Percentiles rank a stretch among this genome's conserved stretches.
phyloP scores from a whole-genome alignment of 2,797 vertebrate species.

The Arrhamphus sclerolepis region DNA sequence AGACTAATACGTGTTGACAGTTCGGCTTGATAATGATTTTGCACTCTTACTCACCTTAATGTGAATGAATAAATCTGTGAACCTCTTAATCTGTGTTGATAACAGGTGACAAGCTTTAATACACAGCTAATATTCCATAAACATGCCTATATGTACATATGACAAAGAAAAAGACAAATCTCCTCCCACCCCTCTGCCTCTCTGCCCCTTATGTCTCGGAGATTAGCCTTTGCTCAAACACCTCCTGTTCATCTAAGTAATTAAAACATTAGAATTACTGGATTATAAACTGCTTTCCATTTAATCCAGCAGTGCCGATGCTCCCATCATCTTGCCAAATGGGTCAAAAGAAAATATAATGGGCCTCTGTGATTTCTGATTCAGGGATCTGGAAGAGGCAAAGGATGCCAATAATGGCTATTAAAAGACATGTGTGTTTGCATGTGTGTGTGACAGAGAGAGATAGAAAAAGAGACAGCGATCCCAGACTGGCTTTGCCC shows the following conservation, averaged over 20 bases:
- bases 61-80: slow-evolving; percentile 50
- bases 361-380: slow-evolving; percentile 80
- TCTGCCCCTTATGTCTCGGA: slow-evolving; percentile 76
- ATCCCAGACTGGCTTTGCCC: slow-evolving; percentile 68
- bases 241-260: slow-evolving; percentile 84
- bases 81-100: slow-evolving; percentile 74
- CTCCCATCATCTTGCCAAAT: slow-evolving; percentile 74
- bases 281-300: slow-evolving; percentile 80
- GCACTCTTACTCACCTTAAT: slow-evolving; percentile 43
- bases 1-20: slow-evolving; percentile 11
- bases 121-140: slow-evolving; percentile 59
- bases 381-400: slow-evolving; percentile 73
- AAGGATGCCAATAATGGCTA: slow-evolving; percentile 79
- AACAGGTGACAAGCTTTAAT: slow-evolving; percentile 74
- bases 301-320: slow-evolving; percentile 76
- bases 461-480: slow-evolving; percentile 40
- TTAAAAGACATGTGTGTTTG: slow-evolving; percentile 70
- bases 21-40: slow-evolving; percentile 38
- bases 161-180: slow-evolving; percentile 64
- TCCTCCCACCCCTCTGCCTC: slow-evolving; percentile 28
- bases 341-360: slow-evolving; percentile 81
- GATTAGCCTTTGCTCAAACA: slow-evolving; percentile 81
- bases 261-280: slow-evolving; percentile 83
- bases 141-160: slow-evolving; percentile 46
- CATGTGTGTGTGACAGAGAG: slow-evolving; percentile 36